Evolutionary conservation across 2,113 vertebrate species (phyloP).

Genomic region (Dicaeum eximium): DNA sequence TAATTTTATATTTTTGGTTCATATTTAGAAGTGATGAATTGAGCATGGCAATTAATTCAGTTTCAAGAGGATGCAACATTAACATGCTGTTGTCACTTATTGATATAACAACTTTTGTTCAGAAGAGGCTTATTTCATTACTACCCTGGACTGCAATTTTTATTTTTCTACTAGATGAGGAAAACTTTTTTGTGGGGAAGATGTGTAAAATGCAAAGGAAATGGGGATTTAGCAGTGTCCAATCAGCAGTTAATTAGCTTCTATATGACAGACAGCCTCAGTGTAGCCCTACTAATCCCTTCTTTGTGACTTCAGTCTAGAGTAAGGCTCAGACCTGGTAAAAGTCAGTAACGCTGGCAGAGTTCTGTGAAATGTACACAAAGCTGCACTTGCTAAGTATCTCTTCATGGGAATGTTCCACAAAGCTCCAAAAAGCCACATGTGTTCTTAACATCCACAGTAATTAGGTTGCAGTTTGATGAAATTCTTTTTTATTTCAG

Average conservation of each 20-base stretch:
- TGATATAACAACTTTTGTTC: not conserved
- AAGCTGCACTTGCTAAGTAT: conserved; percentile 66
- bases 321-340: conserved; percentile 41
- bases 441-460: conserved; percentile 28
- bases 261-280: conserved; percentile 57
- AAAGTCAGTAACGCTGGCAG: conserved; percentile 50
- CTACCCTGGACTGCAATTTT: not conserved
- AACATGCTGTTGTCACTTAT: not conserved
- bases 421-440: conserved; percentile 35
- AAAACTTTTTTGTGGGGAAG: not conserved
- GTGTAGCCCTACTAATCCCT: conserved; percentile 52
- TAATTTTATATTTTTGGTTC: not conserved
- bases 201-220: conserved; percentile 48
- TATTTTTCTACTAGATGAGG: not conserved
- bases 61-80: not conserved
- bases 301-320: conserved; percentile 57
- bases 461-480: not conserved
- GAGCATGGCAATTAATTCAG: not conserved
- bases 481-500: conserved; percentile 34
- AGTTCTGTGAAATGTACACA: conserved; percentile 73
- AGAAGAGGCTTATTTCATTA: not conserved
- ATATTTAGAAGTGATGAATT: not conserved
- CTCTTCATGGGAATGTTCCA: conserved; percentile 61
- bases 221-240: conserved; percentile 45
- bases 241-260: conserved; percentile 70